Conservation (phyloP, 2,797 vertebrate genomes). For the Sebastes steindachneri region DNA sequence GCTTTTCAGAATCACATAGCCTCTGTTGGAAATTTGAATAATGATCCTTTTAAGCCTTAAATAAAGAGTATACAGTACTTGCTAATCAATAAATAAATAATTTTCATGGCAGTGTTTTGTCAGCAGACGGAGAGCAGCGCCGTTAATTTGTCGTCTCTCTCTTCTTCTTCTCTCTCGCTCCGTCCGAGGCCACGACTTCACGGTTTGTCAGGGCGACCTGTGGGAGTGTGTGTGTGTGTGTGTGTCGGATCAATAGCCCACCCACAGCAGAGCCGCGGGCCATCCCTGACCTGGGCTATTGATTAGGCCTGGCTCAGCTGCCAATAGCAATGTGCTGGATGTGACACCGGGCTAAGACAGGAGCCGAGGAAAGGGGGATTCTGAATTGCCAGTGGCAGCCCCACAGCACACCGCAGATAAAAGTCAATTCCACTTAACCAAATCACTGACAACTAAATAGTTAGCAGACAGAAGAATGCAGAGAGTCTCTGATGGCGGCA, state of each 20-base stretch:
- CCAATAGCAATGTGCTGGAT: constrained; percentile 90
- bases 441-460: constrained; percentile 98
- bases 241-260: constrained; percentile 91
- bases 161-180: not conserved
- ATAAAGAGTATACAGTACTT: constrained; percentile 11
- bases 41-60: constrained; percentile 22
- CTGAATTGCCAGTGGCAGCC: constrained; percentile 90
- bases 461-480: constrained; percentile 91
- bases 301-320: constrained; percentile 92
- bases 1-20: constrained; percentile 14
- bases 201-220: constrained; percentile 83
- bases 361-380: constrained; percentile 84
- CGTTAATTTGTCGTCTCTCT: constrained; percentile 63
- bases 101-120: constrained; percentile 41
- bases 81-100: constrained; percentile 51
- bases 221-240: constrained; percentile 82
- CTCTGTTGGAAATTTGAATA: constrained; percentile 40
- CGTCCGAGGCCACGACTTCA: constrained; percentile 67
- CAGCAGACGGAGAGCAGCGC: constrained; percentile 41
- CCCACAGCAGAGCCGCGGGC: constrained; percentile 86
- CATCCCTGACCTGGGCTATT: constrained; percentile 91
- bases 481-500: constrained; percentile 75
- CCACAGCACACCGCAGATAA: constrained; percentile 88
- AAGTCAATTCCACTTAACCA: constrained; percentile 99
- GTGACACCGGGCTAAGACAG: constrained; percentile 88